A percentile compares a stretch with the other conserved stretches of the same genome.
Evolutionary conservation across 2,888 invertebrate genomes (phyloP).

Genomic region (Diogma glabrata): DNA sequence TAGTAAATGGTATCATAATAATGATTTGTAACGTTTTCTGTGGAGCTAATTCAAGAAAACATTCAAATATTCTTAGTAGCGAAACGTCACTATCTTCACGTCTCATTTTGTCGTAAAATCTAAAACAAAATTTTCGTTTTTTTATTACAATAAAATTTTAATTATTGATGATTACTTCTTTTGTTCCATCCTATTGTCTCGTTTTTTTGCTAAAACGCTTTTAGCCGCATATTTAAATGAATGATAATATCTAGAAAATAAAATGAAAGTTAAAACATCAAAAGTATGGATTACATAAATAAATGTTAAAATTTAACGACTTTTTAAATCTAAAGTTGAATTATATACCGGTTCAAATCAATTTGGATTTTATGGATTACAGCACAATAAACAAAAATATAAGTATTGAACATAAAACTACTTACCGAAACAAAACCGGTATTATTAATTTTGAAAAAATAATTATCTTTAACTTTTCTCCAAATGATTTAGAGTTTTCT

Average conservation of each 20-base stretch:
- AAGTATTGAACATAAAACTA: too few relatives aligned
- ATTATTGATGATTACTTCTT: slow-evolving; percentile 19
- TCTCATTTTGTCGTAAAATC: slow-evolving; percentile 60
- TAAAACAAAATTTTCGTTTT: slow-evolving; percentile 11
- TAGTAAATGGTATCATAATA: slow-evolving; percentile 41
- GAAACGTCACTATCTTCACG: slow-evolving; percentile 73
- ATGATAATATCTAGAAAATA: slow-evolving; percentile 26
- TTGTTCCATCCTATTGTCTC: slow-evolving; percentile 22
- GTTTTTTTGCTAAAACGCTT: slow-evolving; percentile 24
- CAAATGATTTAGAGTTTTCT: too few relatives aligned
- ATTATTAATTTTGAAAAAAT: too few relatives aligned
- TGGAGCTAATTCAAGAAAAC: slow-evolving; percentile 70
- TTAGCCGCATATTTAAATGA: slow-evolving; percentile 23
- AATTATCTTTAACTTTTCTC: too few relatives aligned
- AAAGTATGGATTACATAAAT: too few relatives aligned
- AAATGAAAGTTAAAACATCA: slow-evolving; percentile 5
- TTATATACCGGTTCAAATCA: too few relatives aligned
- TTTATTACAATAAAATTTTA: background rate
- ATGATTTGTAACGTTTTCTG: slow-evolving; percentile 66
- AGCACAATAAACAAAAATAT: too few relatives aligned
- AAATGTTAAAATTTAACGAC: too few relatives aligned
- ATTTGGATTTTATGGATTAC: too few relatives aligned
- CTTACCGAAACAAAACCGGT: too few relatives aligned
- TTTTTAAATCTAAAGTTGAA: too few relatives aligned
- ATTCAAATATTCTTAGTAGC: slow-evolving; percentile 62